Conservation (phyloP, 2,113 vertebrate species). For the Zootoca vivipara region DNA sequence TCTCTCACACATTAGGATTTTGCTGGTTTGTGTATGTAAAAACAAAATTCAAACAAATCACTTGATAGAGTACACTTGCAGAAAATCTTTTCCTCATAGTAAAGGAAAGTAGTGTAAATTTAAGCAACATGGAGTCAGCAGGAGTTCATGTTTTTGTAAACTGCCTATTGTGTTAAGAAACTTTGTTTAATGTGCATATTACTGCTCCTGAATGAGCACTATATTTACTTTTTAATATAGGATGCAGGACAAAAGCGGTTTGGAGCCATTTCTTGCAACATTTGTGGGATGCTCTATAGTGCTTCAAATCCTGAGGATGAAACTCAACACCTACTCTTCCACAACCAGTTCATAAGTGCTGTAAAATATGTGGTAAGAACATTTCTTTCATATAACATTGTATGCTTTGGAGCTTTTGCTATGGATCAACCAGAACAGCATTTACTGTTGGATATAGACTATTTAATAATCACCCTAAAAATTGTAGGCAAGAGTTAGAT, state of each 20-base stretch:
- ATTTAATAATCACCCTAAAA: neutral
- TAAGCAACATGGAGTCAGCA: slow-evolving; percentile 15
- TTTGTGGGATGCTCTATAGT: slow-evolving; percentile 98
- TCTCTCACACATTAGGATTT: too few species aligned
- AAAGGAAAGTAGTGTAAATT: neutral
- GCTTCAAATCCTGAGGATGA: slow-evolving; percentile 95
- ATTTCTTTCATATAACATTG: slow-evolving; percentile 38
- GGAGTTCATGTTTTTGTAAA: neutral
- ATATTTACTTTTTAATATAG: slow-evolving; percentile 70
- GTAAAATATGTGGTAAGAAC: slow-evolving; percentile 97
- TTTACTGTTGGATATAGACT: neutral
- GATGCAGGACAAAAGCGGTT: slow-evolving; percentile 94
- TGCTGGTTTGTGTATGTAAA: too few species aligned
- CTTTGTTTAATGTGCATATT: neutral
- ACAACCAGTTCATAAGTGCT: slow-evolving; percentile 98
- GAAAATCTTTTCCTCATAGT: too few species aligned
- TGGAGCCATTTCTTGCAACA: slow-evolving; percentile 91
- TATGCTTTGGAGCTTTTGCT: neutral
- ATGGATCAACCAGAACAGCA: neutral
- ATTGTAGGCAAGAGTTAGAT: slow-evolving; percentile 12
- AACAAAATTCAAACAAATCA: too few species aligned
- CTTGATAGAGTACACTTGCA: too few species aligned
- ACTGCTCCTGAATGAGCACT: neutral
- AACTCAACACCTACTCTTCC: slow-evolving; percentile 95
- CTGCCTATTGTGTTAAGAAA: neutral